A percentile compares a stretch with the other conserved stretches of the same genome.
These are phyloP conservation scores for Zaprionus ghesquierei DNA, from an alignment of 1,140 invertebrate species.

Conservation along the genomic window DNA sequence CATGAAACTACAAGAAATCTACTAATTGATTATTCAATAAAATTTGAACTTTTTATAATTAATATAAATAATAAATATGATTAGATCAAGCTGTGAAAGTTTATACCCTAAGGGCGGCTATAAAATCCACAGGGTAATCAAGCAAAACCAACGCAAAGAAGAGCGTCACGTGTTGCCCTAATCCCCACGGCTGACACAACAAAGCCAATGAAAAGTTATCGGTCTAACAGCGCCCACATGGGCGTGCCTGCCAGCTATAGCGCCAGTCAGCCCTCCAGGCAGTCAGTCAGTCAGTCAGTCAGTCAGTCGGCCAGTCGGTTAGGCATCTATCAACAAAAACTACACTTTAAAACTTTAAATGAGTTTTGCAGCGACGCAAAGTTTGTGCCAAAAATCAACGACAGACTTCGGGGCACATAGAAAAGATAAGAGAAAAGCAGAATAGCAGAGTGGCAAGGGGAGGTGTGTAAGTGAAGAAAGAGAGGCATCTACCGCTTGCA, in stretches of 20 bases:
- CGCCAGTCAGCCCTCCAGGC: slow-evolving; percentile 10
- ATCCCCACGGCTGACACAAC: slow-evolving; percentile 35
- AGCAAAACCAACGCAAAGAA: slow-evolving; percentile 15
- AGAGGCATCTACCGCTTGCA: slow-evolving; percentile 8
- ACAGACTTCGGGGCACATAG: neutral
- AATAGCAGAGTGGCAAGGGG: too few species aligned
- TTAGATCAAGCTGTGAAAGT: neutral
- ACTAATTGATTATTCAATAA: too few species aligned
- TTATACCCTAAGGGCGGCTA: neutral
- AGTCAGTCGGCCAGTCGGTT: slow-evolving; percentile 29
- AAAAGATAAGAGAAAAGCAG: slow-evolving; percentile 7
- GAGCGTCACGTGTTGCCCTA: slow-evolving; percentile 60
- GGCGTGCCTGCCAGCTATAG: slow-evolving; percentile 27
- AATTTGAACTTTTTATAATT: too few species aligned
- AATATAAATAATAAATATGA: neutral
- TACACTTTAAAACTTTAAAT: slow-evolving; percentile 78
- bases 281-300: slow-evolving; percentile 17
- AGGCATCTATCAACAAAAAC: slow-evolving; percentile 64
- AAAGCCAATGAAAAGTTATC: slow-evolving; percentile 56
- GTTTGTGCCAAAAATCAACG: slow-evolving; percentile 50
- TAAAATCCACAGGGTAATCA: neutral
- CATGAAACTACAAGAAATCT: too few species aligned
- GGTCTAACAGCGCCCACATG: slow-evolving; percentile 8
- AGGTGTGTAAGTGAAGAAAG: neutral
- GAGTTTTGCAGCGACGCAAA: slow-evolving; percentile 66